Evolutionary conservation across 37 sponge, comb jelly and placozoan genomes (phyloP).

Genomic region (Haliclona indistincta): DNA sequence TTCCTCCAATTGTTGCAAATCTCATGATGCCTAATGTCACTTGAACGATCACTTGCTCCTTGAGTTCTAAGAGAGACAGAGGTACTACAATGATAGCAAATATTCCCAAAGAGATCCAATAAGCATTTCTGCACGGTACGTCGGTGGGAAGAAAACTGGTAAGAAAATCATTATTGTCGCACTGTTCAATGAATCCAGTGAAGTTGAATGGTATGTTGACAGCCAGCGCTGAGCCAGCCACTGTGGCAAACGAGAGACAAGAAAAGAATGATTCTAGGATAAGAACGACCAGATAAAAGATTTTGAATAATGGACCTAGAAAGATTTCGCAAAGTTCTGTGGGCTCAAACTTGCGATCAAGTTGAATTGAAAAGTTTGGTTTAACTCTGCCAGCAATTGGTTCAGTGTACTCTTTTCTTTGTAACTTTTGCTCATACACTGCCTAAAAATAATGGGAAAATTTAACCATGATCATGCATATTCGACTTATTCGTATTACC

Average conservation of each 20-base stretch:
- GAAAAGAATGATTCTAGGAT: constrained; percentile 18
- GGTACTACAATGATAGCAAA: constrained; percentile 41
- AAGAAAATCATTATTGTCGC: constrained; percentile 46
- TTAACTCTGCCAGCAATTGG: no score
- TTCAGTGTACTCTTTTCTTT: background rate
- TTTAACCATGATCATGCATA: background rate
- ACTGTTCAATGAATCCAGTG: constrained; percentile 19
- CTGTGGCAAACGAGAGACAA: constrained; percentile 36
- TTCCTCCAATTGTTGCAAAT: constrained; percentile 41
- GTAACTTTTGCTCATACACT: background rate
- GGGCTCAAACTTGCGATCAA: constrained; percentile 66
- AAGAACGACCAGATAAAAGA: constrained; percentile 44
- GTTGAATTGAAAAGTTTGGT: constrained; percentile 41
- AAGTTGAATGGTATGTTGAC: constrained; percentile 59
- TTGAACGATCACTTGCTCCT: constrained; percentile 54
- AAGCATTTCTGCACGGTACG: constrained; percentile 26
- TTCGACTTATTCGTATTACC: constrained; percentile 12
- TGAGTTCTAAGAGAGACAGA: constrained; percentile 47
- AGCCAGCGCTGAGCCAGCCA: constrained; percentile 65
- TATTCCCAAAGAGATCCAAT: constrained; percentile 46
- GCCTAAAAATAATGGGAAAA: background rate
- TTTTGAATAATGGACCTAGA: constrained; percentile 32
- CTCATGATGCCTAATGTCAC: constrained; percentile 37
- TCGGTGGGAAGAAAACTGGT: constrained; percentile 17
- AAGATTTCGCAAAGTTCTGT: constrained; percentile 51